Evolutionary conservation across 2,113 vertebrate species (phyloP), one percentile per base, ranked within the genome.

Genomic region (Podiceps cristatus): DNA sequence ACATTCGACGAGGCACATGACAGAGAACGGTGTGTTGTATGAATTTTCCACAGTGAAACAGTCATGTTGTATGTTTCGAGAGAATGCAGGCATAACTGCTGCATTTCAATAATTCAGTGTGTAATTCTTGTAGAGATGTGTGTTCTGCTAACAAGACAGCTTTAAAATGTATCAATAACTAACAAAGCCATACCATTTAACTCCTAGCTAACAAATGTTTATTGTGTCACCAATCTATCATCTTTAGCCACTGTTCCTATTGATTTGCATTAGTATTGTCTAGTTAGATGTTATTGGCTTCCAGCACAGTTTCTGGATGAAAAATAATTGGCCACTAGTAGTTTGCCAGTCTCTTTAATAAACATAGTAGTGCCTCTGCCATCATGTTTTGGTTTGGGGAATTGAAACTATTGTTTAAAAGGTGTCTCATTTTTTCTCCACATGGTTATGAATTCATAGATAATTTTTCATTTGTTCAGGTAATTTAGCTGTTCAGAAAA

Each of bases 331-430:
- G 16, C 53, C 37, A 49, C 7, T 25, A 85, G 23, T 5, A 47
- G 33, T 91, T 87, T 72, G 14, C 12, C n/a, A n/a, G 13, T 81
- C 31, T 77, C 53, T 94, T 67, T 52, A 76, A n/a, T 93, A 58
- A 80, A 55, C 1, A 0, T 37, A 40, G n/a, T 68, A 68, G 22
- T 0, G 1, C 59, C 33, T 90, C 53, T n/a, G n/a, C 49, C 37
- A 44, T 67, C 58, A 15, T 28, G 12, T 67, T 87, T 80, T 92
- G 23, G 52, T 71, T 35, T n/a, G 25, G 56, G 13, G 67, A 58
- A 29, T 67, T 79, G 55, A 78, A 89, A 53, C 13, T 40, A 5
- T 25, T 33, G 13, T 66, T 68, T 75, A 69, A 66, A 89, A 56
- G 9, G 58, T 53, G 27, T 47, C 1, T 62, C 5, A 23, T 71